These are phyloP conservation scores for Barnardius zonarius DNA, from an alignment of 2,113 vertebrate species.

Conservation along the genomic window DNA sequence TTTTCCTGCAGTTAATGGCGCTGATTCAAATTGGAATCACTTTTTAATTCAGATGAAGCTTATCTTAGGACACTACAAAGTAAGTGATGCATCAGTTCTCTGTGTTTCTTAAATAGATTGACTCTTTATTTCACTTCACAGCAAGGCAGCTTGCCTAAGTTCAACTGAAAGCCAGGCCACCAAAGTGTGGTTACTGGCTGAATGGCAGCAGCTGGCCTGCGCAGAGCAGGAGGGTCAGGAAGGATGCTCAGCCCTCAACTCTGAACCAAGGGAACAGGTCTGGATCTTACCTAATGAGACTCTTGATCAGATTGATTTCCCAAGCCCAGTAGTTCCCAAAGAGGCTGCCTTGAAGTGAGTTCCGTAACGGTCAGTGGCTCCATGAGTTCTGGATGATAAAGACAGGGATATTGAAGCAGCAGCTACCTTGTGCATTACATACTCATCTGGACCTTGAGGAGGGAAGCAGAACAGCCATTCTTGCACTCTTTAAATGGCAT, in stretches of 20 bases:
- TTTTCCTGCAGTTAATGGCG: background rate
- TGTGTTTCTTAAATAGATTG: background rate
- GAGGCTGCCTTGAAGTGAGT: background rate
- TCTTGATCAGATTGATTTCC: background rate
- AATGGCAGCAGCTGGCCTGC: background rate
- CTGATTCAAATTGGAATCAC: background rate
- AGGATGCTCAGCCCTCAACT: background rate
- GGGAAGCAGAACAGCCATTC: background rate
- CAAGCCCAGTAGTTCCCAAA: background rate
- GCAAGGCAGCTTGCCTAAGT: background rate
- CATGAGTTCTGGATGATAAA: background rate
- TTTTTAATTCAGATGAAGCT: background rate
- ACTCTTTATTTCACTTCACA: background rate
- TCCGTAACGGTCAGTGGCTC: accelerated
- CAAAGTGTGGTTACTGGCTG: accelerated
- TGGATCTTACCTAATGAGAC: background rate
- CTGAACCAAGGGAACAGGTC: background rate
- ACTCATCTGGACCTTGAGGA: background rate
- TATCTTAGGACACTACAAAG: background rate
- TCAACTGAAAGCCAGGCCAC: background rate
- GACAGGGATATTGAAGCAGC: background rate
- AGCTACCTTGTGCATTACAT: accelerated
- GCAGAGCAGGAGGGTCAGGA: background rate
- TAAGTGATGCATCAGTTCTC: background rate
- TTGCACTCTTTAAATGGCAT: background rate